Evolutionary conservation across 92 coral and sea anemone genomes (phyloP).

Genomic region (Virgularia gustaviana): DNA sequence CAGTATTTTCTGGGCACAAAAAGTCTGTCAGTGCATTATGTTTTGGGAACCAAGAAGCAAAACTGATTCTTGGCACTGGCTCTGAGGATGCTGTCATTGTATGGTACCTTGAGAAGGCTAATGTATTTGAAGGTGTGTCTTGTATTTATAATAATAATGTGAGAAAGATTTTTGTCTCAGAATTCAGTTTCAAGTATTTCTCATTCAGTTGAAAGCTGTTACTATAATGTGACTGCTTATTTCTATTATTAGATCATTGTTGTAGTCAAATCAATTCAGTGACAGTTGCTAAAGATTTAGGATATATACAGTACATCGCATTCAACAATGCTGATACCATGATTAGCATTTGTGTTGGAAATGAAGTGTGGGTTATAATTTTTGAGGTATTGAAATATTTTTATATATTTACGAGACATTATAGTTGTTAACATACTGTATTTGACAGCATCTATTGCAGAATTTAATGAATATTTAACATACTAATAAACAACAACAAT

Average conservation of each 20-base stretch:
- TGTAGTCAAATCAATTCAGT: slow-evolving; percentile 26
- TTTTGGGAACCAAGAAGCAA: slow-evolving; percentile 66
- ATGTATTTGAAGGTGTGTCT: slow-evolving; percentile 8
- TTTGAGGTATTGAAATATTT: slow-evolving; percentile 70
- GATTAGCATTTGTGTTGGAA: slow-evolving; percentile 71
- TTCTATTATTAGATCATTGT: slow-evolving; percentile 12
- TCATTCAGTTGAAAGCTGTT: too few species aligned
- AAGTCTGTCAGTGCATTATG: slow-evolving; percentile 65
- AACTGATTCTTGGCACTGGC: slow-evolving; percentile 68
- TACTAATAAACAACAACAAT: neutral
- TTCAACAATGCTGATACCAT: slow-evolving; percentile 69
- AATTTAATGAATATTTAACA: neutral
- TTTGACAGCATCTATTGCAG: neutral
- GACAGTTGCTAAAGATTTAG: slow-evolving; percentile 81
- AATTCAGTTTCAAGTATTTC: neutral
- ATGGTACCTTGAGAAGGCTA: slow-evolving; percentile 74
- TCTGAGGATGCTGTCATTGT: slow-evolving; percentile 81
- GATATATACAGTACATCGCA: slow-evolving; percentile 79
- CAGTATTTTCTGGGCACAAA: slow-evolving; percentile 69
- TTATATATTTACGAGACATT: neutral
- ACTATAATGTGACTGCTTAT: too few species aligned
- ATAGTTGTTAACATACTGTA: neutral
- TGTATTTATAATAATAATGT: neutral
- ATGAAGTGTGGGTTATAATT: slow-evolving; percentile 86
- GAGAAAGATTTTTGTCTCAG: neutral